Evolutionary conservation across 2,888 invertebrate species (phyloP), one percentile per base, ranked within the genome.

Genomic region (Aphodius granarius): DNA sequence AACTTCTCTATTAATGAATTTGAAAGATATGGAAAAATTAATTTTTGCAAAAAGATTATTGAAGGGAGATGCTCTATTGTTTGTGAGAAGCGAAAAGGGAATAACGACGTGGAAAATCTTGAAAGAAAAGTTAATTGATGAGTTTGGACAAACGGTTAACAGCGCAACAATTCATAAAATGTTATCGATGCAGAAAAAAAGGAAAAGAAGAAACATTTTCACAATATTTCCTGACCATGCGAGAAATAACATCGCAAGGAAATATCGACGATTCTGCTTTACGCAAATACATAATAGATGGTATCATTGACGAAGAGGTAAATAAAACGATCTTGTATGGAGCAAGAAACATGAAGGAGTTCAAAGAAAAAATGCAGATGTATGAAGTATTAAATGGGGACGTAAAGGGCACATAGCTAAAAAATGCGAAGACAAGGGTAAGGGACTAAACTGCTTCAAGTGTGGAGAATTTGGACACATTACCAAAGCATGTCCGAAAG

Each of bases 251-350:
- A 18, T 78, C 81, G 5, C 81, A 84, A 71, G 85, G 81, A 0
- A 78, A 79, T 3, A 79, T 86, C 22, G 85, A 86, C 78, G 81
- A 82, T 21, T 83, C 78, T 72, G 82, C 81, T 3, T 66, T 86
- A 4, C 86, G 85, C 3, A 84, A 85, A 70, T 87, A 86, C 76
- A 81, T 86, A 0, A 85, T 86, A 3, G 85, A 87, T 77, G 86
- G 85, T 0, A 84, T 87, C 19, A 75, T 73, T 2, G 83, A 83
- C 72, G 78, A 80, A 18, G 21, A 72, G 17, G 18, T 68, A 18
- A 79, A 81, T 66, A 81, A 83, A 77, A 74, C 78, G 3, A 71
- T 81, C 17, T 71, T 83, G 6, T 83, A 82, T 71, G 81, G 80
- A 15, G 80, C 81, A 0, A 79, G 22, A 66, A 75, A 6, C 13